phyloP scores from a whole-genome alignment of 1,140 invertebrate genomes.

The Neodiprion virginianus region DNA sequence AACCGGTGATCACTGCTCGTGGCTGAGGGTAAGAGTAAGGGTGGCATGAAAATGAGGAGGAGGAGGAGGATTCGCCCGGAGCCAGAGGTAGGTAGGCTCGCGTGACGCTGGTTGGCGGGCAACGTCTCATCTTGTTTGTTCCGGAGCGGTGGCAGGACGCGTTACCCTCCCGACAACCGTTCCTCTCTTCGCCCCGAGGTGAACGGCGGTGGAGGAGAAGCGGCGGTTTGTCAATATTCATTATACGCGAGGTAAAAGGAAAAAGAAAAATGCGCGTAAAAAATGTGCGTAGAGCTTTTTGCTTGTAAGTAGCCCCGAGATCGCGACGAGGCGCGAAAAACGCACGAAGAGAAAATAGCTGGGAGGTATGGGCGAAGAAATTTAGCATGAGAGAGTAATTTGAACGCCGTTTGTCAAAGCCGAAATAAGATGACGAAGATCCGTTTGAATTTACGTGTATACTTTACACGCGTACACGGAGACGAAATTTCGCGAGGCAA shows the following conservation, averaged over 20 bases:
- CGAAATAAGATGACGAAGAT: too few relatives aligned
- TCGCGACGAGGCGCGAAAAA: constrained; percentile 15
- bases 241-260: constrained; percentile 32
- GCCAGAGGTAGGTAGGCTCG: constrained; percentile 30
- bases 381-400: neutral
- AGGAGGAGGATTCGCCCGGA: constrained; percentile 20
- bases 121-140: constrained; percentile 48
- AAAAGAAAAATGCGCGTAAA: constrained; percentile 25
- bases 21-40: constrained; percentile 15
- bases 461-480: too few relatives aligned
- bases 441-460: too few relatives aligned
- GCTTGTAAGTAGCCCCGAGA: constrained; percentile 26
- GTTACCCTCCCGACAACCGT: constrained; percentile 34
- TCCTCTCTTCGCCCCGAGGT: constrained; percentile 15
- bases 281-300: constrained; percentile 17
- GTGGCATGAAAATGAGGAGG: neutral
- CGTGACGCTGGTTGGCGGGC: constrained; percentile 23
- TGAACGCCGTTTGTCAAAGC: too few relatives aligned
- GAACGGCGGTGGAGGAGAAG: neutral
- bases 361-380: constrained; percentile 2
- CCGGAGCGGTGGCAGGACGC: constrained; percentile 36
- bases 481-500: too few relatives aligned
- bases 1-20: neutral
- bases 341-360: neutral
- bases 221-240: constrained; percentile 45